phyloP scores from a whole-genome alignment of 2,113 vertebrate genomes.

The Triplophysa rosa region DNA sequence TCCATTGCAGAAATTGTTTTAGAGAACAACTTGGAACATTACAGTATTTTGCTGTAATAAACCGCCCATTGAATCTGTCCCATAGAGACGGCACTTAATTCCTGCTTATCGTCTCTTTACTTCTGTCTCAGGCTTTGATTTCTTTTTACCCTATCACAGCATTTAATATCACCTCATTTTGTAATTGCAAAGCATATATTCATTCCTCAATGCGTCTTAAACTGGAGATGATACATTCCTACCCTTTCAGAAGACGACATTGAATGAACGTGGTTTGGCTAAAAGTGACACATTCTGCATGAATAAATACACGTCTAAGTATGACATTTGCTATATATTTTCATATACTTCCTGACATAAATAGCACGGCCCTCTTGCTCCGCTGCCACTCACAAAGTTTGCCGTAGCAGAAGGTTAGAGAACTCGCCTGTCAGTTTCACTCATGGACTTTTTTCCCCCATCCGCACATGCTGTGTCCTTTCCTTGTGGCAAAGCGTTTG shows the following conservation, averaged over 20 bases:
- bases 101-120: not conserved
- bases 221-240: slow-evolving; percentile 34
- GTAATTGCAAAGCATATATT: slow-evolving; percentile 7
- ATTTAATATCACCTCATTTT: slow-evolving; percentile 34
- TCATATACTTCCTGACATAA: slow-evolving; percentile 35
- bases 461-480: not conserved
- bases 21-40: too few relatives aligned
- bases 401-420: slow-evolving; percentile 16
- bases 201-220: not conserved
- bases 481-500: slow-evolving; percentile 2
- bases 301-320: slow-evolving; percentile 35
- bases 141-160: slow-evolving; percentile 2
- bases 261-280: slow-evolving; percentile 36
- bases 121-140: not conserved
- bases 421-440: slow-evolving; percentile 20
- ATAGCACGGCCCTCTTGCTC: slow-evolving; percentile 23
- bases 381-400: slow-evolving; percentile 40
- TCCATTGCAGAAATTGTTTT: too few relatives aligned
- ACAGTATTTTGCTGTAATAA: too few relatives aligned
- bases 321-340: slow-evolving; percentile 39
- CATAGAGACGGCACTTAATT: not conserved
- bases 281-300: slow-evolving; percentile 39
- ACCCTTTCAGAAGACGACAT: slow-evolving; percentile 2
- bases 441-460: not conserved
- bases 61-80: too few relatives aligned